phyloP scores from a whole-genome alignment of 1,140 invertebrate genomes.

The Diorhabda carinulata region DNA sequence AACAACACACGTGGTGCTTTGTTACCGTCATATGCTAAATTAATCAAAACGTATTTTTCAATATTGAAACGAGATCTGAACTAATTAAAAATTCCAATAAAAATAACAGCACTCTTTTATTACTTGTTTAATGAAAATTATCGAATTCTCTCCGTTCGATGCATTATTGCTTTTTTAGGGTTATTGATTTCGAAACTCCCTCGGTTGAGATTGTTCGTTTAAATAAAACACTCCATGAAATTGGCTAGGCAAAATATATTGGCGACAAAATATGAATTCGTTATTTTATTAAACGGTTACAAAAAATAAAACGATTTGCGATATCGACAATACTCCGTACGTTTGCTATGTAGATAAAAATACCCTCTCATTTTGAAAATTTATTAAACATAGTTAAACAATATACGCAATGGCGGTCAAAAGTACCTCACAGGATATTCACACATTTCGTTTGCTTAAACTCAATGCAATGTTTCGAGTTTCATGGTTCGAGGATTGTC shows the following conservation, averaged over 20 bases:
- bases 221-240: neutral
- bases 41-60: conserved; percentile 40
- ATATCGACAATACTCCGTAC: too few relatives aligned
- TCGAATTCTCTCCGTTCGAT: conserved; percentile 24
- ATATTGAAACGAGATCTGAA: conserved; percentile 36
- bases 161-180: conserved; percentile 15
- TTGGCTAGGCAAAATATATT: neutral
- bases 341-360: too few relatives aligned
- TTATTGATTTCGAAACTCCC: conserved; percentile 7
- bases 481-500: too few relatives aligned
- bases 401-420: too few relatives aligned
- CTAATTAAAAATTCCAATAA: conserved; percentile 40
- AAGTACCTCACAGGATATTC: too few relatives aligned
- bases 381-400: too few relatives aligned
- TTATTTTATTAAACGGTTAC: neutral
- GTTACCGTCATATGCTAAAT: conserved; percentile 38
- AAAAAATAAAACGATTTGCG: neutral
- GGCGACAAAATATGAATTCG: conserved; percentile 2
- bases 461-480: too few relatives aligned
- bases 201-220: neutral
- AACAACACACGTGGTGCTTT: conserved; percentile 36
- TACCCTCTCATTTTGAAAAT: too few relatives aligned
- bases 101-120: conserved; percentile 38
- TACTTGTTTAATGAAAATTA: conserved; percentile 32
- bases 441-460: too few relatives aligned